These are phyloP conservation scores for Tragopan temminckii DNA, from an alignment of 2,797 vertebrate genomes.

Conservation along the genomic window DNA sequence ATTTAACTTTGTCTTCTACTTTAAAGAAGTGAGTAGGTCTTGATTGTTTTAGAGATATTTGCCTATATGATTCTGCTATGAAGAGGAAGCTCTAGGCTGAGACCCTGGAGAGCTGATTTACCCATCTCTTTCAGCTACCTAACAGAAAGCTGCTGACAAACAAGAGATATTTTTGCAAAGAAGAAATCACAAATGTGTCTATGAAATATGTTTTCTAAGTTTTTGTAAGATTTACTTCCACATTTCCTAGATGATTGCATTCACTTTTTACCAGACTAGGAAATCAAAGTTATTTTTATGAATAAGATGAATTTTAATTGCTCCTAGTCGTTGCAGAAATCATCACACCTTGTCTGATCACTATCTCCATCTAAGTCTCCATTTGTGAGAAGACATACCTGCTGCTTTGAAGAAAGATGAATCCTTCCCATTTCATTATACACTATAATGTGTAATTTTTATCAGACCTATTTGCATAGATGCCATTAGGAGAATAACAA, in stretches of 20 bases:
- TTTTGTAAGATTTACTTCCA: neutral
- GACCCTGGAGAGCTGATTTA: neutral
- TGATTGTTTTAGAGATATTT: neutral
- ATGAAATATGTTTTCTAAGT: neutral
- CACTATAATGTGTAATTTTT: neutral
- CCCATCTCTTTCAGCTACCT: neutral
- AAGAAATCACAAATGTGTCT: neutral
- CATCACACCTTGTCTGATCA: constrained; percentile 49
- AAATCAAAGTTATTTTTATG: neutral
- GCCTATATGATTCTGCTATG: neutral
- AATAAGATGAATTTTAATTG: constrained; percentile 52
- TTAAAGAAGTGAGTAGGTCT: neutral
- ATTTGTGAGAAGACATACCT: neutral
- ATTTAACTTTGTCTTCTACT: neutral
- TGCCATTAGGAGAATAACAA: neutral
- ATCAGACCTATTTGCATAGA: neutral
- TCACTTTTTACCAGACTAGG: neutral
- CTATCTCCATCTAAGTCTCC: constrained; percentile 24
- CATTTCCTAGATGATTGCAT: neutral
- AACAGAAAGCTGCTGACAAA: neutral
- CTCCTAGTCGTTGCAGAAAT: neutral
- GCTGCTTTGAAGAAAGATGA: constrained; percentile 26
- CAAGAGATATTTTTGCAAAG: neutral
- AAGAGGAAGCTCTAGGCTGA: neutral
- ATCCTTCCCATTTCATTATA: neutral